These are phyloP conservation scores for Galagoides demidoff DNA, from an alignment of 2,797 vertebrate species.

Conservation along the genomic window DNA sequence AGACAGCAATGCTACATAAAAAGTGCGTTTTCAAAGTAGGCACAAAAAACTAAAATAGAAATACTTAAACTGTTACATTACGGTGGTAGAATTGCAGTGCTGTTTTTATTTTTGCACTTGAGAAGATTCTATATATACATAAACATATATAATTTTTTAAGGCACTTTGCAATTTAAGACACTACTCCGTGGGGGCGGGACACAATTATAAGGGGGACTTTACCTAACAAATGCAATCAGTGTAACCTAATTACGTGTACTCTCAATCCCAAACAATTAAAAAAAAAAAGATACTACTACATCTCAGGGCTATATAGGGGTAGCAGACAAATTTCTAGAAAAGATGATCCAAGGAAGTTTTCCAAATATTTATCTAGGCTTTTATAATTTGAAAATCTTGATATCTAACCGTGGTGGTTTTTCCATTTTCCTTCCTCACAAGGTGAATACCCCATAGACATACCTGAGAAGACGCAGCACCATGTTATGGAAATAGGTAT, in stretches of 20 bases:
- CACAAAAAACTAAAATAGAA: not conserved
- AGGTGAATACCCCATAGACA: not conserved
- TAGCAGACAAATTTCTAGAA: not conserved
- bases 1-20: not conserved
- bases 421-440: not conserved
- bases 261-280: too few relatives aligned
- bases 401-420: not conserved
- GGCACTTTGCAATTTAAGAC: not conserved
- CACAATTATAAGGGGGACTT: too few relatives aligned
- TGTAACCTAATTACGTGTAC: too few relatives aligned
- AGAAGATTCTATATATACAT: not conserved
- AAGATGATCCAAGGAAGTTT: not conserved
- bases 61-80: not conserved
- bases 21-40: not conserved
- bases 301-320: not conserved
- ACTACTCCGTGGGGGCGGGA: not conserved
- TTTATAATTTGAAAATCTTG: not conserved
- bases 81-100: not conserved
- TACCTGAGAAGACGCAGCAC: not conserved
- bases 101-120: slow-evolving; percentile 12
- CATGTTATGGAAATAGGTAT: not conserved
- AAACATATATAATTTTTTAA: not conserved
- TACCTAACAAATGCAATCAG: too few relatives aligned
- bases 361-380: not conserved
- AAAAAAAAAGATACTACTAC: not conserved